Percentiles rank a stretch among this genome's conserved stretches.
These are phyloP conservation scores for Ptiloglossa arizonensis DNA, from an alignment of 1,140 invertebrate genomes.

Conservation along the genomic window DNA sequence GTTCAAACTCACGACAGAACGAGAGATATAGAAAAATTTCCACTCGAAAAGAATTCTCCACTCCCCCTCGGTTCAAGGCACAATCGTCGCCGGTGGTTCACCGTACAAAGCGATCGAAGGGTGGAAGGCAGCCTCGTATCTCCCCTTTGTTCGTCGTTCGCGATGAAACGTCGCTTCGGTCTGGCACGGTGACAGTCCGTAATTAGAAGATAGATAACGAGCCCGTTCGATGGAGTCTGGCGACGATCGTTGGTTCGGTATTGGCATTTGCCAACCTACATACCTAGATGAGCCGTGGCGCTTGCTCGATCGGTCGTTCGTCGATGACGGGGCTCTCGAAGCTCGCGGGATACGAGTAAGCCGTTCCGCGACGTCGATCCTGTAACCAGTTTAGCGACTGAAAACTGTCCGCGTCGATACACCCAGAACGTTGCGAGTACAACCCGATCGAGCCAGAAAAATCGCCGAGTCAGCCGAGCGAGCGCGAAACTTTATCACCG, in stretches of 20 bases:
- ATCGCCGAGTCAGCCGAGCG: neutral
- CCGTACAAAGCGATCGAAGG: neutral
- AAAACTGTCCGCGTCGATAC: slow-evolving; percentile 23
- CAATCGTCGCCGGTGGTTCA: too few relatives aligned
- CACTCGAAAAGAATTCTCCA: too few relatives aligned
- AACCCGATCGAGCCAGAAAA: slow-evolving; percentile 6
- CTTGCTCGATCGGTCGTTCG: slow-evolving; percentile 44
- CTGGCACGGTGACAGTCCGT: slow-evolving; percentile 47
- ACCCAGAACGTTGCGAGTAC: neutral
- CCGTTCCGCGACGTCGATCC: slow-evolving; percentile 27
- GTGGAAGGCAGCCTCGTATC: slow-evolving; percentile 17
- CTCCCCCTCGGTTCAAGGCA: too few relatives aligned
- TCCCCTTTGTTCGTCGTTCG: slow-evolving; percentile 14
- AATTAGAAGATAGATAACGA: slow-evolving; percentile 76
- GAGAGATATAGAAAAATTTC: too few relatives aligned
- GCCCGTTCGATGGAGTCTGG: slow-evolving; percentile 57
- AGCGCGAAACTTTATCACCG: slow-evolving; percentile 30
- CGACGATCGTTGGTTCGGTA: slow-evolving; percentile 52
- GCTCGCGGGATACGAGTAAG: neutral
- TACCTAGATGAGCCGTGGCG: slow-evolving; percentile 62
- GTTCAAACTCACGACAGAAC: too few relatives aligned
- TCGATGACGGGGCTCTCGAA: slow-evolving; percentile 14
- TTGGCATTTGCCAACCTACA: slow-evolving; percentile 69
- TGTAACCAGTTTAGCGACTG: slow-evolving; percentile 37
- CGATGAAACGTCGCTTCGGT: slow-evolving; percentile 20